Base-by-base conservation (phyloP, 2,797 vertebrate genomes). In the Micrastur ruficollis region DNA sequence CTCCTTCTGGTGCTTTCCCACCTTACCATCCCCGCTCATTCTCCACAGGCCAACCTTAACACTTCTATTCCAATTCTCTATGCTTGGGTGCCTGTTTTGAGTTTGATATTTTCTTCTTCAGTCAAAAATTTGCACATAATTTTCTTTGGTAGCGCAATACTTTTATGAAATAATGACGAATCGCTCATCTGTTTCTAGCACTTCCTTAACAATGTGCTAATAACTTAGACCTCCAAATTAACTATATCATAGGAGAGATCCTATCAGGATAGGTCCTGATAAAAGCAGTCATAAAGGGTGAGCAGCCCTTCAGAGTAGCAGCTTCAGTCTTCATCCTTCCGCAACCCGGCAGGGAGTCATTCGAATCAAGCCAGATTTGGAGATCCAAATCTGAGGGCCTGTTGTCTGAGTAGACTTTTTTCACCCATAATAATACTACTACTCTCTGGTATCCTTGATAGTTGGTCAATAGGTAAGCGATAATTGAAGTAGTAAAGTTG, bases 1-100 rank as follows among this genome's bases (percentile, higher is more conserved):
- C 46, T 93, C 89, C 91, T 96, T 95, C 94, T 92, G 85, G 65
- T 91, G 84, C 49, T 95, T 94, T 92, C 61, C 56, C 50, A 91
- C 53, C 81, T 92, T 53, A 44, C 59, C n/a, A 36, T 92, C 94
- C 44, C 40, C 25, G 40, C 50, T 84, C 22, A 22, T 76, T 80
- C 52, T 81, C n/a, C 65, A 56, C 27, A 92, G 83, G 31, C 25
- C 81, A 66, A 40, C 42, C 63, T 72, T 73, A 90, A 90, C 58
- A 73, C 50, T 81, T 89, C 34, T 36, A 15, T 75, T 61, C 46
- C 88, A 89, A 5, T 58, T 76, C 42, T 72, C 25, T 55, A 1
- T 62, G 29, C n/a, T 63, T 94, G 59, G 72, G 31, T 73, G 56
- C 16, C 44, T 56, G 50, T 52, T 96, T 36, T 76, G 34, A 11